phyloP scores from a whole-genome alignment of 2,888 invertebrate genomes.

The Ceratothoa steindachneri region DNA sequence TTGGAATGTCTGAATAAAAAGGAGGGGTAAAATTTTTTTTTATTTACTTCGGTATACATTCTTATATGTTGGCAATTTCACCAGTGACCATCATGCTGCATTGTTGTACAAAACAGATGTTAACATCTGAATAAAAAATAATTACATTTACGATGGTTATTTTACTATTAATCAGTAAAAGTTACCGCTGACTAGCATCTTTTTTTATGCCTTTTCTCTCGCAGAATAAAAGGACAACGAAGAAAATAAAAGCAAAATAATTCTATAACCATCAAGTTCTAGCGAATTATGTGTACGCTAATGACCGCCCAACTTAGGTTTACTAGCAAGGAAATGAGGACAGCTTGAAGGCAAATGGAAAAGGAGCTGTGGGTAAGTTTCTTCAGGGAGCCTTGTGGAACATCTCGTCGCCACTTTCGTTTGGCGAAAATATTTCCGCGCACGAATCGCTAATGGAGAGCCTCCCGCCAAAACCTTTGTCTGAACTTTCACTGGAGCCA shows the following conservation, averaged over 20 bases:
- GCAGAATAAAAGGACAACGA: no score
- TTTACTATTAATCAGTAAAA: no score
- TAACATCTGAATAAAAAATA: no score
- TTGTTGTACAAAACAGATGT: no score
- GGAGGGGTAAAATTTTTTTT: no score
- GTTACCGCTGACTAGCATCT: neutral
- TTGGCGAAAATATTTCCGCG: conserved; percentile 40
- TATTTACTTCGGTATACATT: no score
- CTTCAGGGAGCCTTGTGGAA: conserved; percentile 23
- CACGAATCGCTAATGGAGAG: conserved; percentile 42
- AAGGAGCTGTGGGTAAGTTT: neutral
- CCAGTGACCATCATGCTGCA: no score
- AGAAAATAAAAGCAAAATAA: neutral
- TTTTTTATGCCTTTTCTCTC: no score
- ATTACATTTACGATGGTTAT: no score
- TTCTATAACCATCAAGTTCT: neutral
- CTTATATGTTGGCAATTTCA: no score
- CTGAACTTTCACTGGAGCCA: conserved; percentile 40
- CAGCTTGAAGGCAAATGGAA: neutral
- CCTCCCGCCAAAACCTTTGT: conserved; percentile 31
- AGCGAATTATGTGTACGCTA: neutral
- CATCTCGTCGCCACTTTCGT: conserved; percentile 42
- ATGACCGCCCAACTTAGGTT: neutral
- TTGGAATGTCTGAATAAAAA: no score
- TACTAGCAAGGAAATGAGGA: neutral